Conservation (phyloP, 2,113 vertebrate species). For the Platichthys flesus region DNA sequence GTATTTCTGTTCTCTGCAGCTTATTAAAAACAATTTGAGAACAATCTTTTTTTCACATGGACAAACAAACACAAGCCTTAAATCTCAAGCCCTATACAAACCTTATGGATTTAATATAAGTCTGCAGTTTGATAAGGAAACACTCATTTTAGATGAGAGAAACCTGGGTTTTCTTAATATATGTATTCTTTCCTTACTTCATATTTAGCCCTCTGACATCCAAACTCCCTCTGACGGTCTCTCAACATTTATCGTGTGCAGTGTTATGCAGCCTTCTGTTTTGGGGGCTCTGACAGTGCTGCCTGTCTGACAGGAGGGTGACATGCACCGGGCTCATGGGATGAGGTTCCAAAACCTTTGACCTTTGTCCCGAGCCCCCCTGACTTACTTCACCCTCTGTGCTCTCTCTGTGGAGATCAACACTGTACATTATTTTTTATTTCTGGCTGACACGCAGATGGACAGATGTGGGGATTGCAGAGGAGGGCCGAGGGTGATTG, state of each 20-base stretch:
- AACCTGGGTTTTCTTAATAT: conserved; percentile 1
- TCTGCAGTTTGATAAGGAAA: no score
- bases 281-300: conserved; percentile 41
- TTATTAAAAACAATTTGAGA: not conserved
- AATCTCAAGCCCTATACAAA: not conserved
- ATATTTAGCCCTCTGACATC: conserved; percentile 16
- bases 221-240: not conserved
- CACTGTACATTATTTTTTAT: conserved; percentile 45
- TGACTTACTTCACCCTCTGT: conserved; percentile 53
- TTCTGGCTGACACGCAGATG: conserved; percentile 55
- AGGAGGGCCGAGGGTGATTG: conserved; percentile 23
- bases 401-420: conserved; percentile 50
- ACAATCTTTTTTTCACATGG: no score
- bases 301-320: conserved; percentile 64
- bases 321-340: conserved; percentile 66
- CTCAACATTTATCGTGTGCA: not conserved
- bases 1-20: not conserved
- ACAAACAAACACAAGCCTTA: no score
- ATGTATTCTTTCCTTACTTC: not conserved
- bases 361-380: conserved; percentile 54
- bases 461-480: conserved; percentile 33
- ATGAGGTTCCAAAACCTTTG: conserved; percentile 59
- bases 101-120: not conserved
- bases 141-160: not conserved
- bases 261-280: conserved; percentile 31